phyloP scores from a whole-genome alignment of 2,113 vertebrate genomes.

The Callaeas wilsoni region DNA sequence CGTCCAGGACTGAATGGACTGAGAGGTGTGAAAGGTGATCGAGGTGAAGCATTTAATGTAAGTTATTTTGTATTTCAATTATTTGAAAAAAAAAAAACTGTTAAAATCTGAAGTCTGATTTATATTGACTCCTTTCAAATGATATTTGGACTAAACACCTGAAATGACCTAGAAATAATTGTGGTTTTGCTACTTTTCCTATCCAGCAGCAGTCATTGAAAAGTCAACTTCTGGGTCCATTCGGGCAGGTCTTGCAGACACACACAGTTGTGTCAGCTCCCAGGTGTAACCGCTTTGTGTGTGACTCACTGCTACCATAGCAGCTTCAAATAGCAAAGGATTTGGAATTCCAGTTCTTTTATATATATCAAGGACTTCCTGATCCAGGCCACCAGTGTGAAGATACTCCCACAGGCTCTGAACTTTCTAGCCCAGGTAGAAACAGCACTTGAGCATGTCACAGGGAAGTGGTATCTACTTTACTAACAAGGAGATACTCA shows the following conservation, averaged over 20 bases:
- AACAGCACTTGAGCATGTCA: background rate
- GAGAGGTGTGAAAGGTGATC: slow-evolving; percentile 85
- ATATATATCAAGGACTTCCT: background rate
- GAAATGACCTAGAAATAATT: background rate
- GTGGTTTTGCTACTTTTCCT: background rate
- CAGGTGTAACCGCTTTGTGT: background rate
- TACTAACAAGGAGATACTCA: background rate
- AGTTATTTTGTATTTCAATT: slow-evolving; percentile 39
- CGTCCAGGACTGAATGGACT: slow-evolving; percentile 84
- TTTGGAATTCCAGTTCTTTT: background rate
- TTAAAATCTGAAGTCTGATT: background rate
- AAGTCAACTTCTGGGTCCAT: background rate
- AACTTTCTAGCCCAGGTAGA: background rate
- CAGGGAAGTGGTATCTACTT: background rate
- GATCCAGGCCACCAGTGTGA: background rate
- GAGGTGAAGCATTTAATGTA: slow-evolving; percentile 67
- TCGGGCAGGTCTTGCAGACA: background rate
- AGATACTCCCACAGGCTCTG: background rate
- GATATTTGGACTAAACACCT: background rate
- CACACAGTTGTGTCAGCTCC: background rate
- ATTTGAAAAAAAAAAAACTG: background rate
- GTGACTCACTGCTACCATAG: background rate
- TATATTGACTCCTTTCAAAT: background rate
- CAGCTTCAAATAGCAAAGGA: background rate
- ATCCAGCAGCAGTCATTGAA: background rate